Evolutionary conservation across 2,888 invertebrate species (phyloP).

Genomic region (Drosophila affinis): DNA sequence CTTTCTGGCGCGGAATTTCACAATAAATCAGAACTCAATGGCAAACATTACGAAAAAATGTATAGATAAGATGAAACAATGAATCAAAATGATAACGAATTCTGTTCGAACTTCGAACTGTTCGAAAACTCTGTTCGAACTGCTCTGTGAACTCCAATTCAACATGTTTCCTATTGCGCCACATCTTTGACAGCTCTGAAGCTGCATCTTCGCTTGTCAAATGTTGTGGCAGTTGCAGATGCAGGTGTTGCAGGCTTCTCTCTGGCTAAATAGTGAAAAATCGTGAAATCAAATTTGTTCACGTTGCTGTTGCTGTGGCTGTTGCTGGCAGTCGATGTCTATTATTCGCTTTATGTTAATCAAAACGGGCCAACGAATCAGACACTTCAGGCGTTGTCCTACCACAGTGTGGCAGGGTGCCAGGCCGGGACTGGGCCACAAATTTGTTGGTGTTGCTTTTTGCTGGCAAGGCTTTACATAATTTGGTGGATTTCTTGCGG

Average conservation of each 20-base stretch:
- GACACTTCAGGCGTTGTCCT: slow-evolving; percentile 40
- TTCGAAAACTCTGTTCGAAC: slow-evolving; percentile 1
- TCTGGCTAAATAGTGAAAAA: slow-evolving; percentile 54
- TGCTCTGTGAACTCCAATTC: slow-evolving; percentile 22
- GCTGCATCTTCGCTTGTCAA: slow-evolving; percentile 38
- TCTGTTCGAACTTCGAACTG: background rate
- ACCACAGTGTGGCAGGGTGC: slow-evolving; percentile 11
- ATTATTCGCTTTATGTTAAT: slow-evolving; percentile 59
- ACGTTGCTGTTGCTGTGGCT: slow-evolving; percentile 39
- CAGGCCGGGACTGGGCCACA: slow-evolving; percentile 28
- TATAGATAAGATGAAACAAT: background rate
- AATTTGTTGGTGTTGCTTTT: slow-evolving; percentile 30
- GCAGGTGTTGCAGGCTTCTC: slow-evolving; percentile 43
- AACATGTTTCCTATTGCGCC: slow-evolving; percentile 48
- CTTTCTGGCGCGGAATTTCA: slow-evolving; percentile 13
- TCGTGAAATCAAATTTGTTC: slow-evolving; percentile 62
- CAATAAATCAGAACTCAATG: background rate
- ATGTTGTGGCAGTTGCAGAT: slow-evolving; percentile 24
- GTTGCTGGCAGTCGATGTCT: slow-evolving; percentile 51
- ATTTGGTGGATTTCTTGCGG: slow-evolving; percentile 58
- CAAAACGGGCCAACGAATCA: slow-evolving; percentile 42
- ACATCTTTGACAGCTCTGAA: slow-evolving; percentile 40
- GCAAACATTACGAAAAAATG: background rate
- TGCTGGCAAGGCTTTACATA: slow-evolving; percentile 51
- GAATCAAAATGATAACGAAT: background rate